Evolutionary conservation across 2,113 vertebrate genomes (phyloP), one percentile per base, ranked within the genome.

Genomic region (Synchiropus splendidus): DNA sequence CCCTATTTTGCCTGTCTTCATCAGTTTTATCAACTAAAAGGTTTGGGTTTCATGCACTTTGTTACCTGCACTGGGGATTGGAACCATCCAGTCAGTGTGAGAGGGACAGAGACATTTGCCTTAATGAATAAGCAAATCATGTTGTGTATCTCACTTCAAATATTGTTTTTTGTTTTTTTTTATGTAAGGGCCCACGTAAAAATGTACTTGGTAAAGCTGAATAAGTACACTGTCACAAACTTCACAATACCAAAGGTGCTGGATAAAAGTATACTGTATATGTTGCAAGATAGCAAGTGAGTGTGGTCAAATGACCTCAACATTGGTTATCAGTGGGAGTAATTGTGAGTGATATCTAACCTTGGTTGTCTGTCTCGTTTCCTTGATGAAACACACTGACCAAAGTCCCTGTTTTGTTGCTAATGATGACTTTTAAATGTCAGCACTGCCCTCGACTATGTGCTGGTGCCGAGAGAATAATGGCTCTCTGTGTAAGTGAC

Each of bases 391-490:
- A 68, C 61, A 53, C 75, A 58, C 52, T 66, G 48, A 58, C 64
- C 12, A 34, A 45, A 58, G 61, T 45, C 61, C 41, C 48, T 58
- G 64, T 52, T 73, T 73, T 72, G 60, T 54, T 58, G 44, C 61
- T 61, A 72, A 74, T 73, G 70, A 77, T 70, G 73, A 76, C 78
- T 81, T 82, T 79, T 79, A 83, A 81, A 83, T 80, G 78, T 77
- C 78, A 79, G 49, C 49, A 35, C 45, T 46, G 31, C 58, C 64
- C 55, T 39, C 50, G 56, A 51, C 41, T 18, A 13, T 49, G 51
- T 36, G 43, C 18, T n/a, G 31, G n/a, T n/a, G n/a, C n/a, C n/a
- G n/a, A n/a, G n/a, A n/a, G 46, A 51, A 38, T 43, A 36, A 63
- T 37, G 55, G 46, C 11, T 45, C 54, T 32, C 32, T 6, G 43